Evolutionary conservation across 2,113 vertebrate species (phyloP).

Genomic region (Rhinichthys klamathensis): DNA sequence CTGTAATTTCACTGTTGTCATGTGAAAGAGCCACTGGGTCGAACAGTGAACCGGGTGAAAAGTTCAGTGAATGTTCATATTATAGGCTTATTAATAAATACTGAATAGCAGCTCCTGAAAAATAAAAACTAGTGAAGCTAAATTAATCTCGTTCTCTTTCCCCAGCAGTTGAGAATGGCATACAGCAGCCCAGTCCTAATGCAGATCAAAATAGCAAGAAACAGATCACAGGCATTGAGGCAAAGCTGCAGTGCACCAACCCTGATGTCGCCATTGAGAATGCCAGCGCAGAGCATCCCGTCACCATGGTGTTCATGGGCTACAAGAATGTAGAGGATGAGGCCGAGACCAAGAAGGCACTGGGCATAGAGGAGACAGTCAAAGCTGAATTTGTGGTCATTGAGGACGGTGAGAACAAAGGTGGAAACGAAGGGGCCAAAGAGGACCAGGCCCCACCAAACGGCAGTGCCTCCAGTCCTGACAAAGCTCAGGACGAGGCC

Average conservation of each 20-base stretch:
- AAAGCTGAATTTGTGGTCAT: conserved; percentile 95
- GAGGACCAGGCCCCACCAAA: conserved; percentile 81
- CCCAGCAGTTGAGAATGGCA: conserved; percentile 79
- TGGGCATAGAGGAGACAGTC: conserved; percentile 88
- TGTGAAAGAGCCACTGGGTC: not conserved
- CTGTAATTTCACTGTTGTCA: not conserved
- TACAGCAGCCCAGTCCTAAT: conserved; percentile 80
- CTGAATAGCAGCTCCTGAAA: not conserved
- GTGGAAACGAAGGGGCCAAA: conserved; percentile 64
- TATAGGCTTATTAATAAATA: not conserved
- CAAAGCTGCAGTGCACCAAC: conserved; percentile 77
- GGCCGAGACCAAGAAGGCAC: conserved; percentile 84
- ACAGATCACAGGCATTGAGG: conserved; percentile 85
- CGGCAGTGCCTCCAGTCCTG: conserved; percentile 77
- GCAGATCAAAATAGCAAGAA: conserved; percentile 73
- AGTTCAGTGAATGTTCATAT: not conserved
- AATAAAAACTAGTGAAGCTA: conserved; percentile 12
- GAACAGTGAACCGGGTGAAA: not conserved
- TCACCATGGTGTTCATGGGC: conserved; percentile 98
- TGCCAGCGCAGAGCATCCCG: conserved; percentile 86
- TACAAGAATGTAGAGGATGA: conserved; percentile 96
- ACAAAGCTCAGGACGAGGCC: conserved; percentile 62
- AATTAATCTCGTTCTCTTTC: conserved; percentile 51
- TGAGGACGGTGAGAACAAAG: conserved; percentile 84
- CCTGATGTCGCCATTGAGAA: conserved; percentile 72